Evolutionary conservation across 2,113 vertebrate species (phyloP), one percentile per base, ranked within the genome.

Genomic region (Astur gentilis): DNA sequence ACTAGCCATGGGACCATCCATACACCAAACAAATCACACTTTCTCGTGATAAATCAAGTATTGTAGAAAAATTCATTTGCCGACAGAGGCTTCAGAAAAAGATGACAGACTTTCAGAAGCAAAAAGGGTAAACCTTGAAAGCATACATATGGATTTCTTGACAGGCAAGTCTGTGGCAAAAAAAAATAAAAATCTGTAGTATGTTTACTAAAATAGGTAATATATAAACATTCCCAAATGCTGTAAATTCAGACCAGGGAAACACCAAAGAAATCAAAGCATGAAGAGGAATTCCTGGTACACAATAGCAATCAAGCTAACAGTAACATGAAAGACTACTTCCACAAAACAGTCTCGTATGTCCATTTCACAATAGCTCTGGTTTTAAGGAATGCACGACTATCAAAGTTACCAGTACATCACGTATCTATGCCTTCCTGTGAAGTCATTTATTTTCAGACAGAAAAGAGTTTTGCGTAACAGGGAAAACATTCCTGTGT

Each of bases 381-480:
- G 38, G 17, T 25, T 60, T 62, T 47, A 47, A 45, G 29, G 78
- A 62, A 72, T 15, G 13, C 40, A 50, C 19, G 86, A 88, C 58
- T n/a, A 23, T 16, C 90, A 45, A 47, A 87, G 87, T 47, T 16
- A 57, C 25, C 76, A 72, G 62, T 3, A 75, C 57, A 80, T 81
- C 95, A 83, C 14, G 82, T 15, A 77, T 55, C 65, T 85, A 14
- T 27, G 55, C 84, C 91, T 62, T 83, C 61, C 83, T 44, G 45
- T 23, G 80, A 78, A 95, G 85, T 90, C 93, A 85, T 80, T 90
- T 69, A 80, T 31, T 95, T 78, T 31, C 89, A 94, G 60, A 65
- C 57, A 92, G 27, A 73, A 67, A 62, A 23, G 16, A 81, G 69
- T 71, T 95, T 54, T 84, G 72, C 54, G 13, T 36, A 45, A 42